Evolutionary conservation across 2,888 invertebrate genomes (phyloP), one percentile per base, ranked within the genome.

Genomic region (Drosophila anceps): DNA sequence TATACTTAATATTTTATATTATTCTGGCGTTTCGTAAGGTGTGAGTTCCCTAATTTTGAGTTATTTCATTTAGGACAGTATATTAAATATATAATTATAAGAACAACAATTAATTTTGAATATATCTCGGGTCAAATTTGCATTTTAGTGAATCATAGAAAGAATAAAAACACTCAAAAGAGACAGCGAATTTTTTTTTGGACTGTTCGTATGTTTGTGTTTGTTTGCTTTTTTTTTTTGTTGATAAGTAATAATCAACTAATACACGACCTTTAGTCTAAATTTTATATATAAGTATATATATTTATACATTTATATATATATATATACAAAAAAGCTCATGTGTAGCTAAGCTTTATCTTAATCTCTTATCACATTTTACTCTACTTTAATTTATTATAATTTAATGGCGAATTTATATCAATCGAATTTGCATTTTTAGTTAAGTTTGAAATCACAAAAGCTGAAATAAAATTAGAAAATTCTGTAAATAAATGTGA

Each of bases 231-330:
- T 7, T 48, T n/a, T 9, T n/a, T 48, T 48, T 48, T 18, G 29
- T 31, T 31, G 48, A 48, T 48, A 48, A 29, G 29, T 18, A 31
- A 18, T 48, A 48, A 31, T 48, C 48, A 48, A 31, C 48, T 48
- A 48, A 29, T 29, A 10, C n/a, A n/a, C 27, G 46, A 46, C 48
- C 48, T 48, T 48, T n/a, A 29, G 48, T n/a, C 27, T 27, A n/a
- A 15, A 15, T n/a, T n/a, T n/a, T 18, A 18, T 4, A 18, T 41
- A 41, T 41, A 41, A 0, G 18, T 4, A 43, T 24, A 44, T 13
- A 44, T n/a, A 29, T 10, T 29, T 10, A 29, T 10, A 10, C 4
- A 27, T 9, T 9, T 15, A 4, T 15, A 46, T n/a, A 27, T 4
- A 15, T 9, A 29, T 41, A 9, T 18, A 39, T 39, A n/a, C 1